Evolutionary conservation across 2,113 vertebrate genomes (phyloP).

Genomic region (Sorex araneus): DNA sequence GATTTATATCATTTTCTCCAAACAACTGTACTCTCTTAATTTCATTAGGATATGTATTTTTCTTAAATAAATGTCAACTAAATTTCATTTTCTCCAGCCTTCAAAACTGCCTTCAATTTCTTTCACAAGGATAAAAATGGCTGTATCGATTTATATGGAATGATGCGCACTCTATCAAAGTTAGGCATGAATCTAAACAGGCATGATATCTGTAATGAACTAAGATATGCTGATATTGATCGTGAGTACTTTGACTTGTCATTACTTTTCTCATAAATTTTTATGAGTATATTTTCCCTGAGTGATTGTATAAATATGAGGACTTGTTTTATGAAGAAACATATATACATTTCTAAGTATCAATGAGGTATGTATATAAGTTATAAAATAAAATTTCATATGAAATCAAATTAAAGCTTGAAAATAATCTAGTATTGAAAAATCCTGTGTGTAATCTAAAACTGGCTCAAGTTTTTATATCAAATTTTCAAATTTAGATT

Average conservation of each 20-base stretch:
- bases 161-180: conserved; percentile 74
- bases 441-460: conserved; percentile 2
- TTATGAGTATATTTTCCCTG: background rate
- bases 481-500: conserved; percentile 60
- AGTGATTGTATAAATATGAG: conserved; percentile 19
- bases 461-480: background rate
- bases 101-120: conserved; percentile 80
- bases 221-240: conserved; percentile 81
- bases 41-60: conserved; percentile 37
- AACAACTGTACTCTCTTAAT: background rate
- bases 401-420: conserved; percentile 55
- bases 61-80: conserved; percentile 50
- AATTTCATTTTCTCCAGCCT: conserved; percentile 80
- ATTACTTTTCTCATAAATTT: conserved; percentile 47
- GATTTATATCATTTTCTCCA: background rate
- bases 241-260: conserved; percentile 75
- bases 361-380: conserved; percentile 19
- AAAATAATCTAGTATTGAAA: conserved; percentile 51
- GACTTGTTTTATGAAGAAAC: conserved; percentile 49
- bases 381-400: conserved; percentile 55
- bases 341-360: background rate
- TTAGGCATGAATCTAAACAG: conserved; percentile 78
- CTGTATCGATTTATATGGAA: conserved; percentile 77
- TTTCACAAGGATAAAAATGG: conserved; percentile 80
- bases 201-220: conserved; percentile 73